These are phyloP conservation scores for Gadopsis bispinosus DNA, from an alignment of 2,797 vertebrate species.

Conservation along the genomic window DNA sequence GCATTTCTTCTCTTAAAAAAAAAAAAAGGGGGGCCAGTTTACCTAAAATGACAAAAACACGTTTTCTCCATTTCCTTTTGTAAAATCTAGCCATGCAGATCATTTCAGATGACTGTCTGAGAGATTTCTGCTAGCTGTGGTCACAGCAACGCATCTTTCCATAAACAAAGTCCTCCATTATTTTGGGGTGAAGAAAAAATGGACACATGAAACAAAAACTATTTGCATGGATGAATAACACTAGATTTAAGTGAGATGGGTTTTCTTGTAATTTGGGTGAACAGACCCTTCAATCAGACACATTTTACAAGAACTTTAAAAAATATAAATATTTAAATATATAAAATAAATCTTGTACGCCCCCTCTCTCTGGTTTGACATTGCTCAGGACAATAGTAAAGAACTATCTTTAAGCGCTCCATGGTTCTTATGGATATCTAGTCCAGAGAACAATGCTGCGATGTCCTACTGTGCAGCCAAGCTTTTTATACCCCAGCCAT, in stretches of 20 bases:
- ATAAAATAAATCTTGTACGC: neutral
- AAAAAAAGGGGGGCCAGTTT: neutral
- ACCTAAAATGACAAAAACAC: neutral
- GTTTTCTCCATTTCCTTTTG: neutral
- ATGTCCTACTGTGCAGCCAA: constrained; percentile 66
- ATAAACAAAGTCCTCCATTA: neutral
- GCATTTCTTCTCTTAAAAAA: constrained; percentile 10
- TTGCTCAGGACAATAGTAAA: constrained; percentile 26
- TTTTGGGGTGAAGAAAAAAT: neutral
- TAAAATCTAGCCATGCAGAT: neutral
- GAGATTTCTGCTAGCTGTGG: constrained; percentile 5
- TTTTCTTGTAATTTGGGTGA: constrained; percentile 9
- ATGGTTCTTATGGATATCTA: constrained; percentile 45
- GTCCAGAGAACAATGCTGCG: constrained; percentile 69
- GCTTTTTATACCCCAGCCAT: constrained; percentile 53
- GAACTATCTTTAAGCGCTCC: constrained; percentile 37
- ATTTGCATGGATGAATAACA: neutral
- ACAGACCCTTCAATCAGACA: neutral
- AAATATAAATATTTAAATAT: neutral
- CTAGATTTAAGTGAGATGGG: neutral
- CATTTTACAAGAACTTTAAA: neutral
- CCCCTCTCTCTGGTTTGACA: neutral
- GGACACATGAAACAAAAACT: neutral
- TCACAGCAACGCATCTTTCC: neutral
- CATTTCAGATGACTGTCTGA: neutral